phyloP scores from a whole-genome alignment of 1,140 invertebrate species.

The Formica selysi region DNA sequence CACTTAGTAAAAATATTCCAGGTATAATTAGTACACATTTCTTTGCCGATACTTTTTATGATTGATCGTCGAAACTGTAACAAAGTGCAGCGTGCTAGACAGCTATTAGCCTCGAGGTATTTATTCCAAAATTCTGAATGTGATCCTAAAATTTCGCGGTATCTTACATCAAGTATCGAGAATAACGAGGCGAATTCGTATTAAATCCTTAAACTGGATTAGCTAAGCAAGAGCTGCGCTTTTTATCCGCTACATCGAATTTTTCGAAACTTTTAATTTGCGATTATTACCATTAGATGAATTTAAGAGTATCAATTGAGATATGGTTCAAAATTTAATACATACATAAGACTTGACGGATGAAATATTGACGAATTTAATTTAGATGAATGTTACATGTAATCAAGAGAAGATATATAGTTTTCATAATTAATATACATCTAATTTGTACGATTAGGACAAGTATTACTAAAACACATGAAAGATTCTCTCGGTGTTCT shows the following conservation, averaged over 20 bases:
- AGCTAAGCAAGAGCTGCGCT: neutral
- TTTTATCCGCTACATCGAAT: neutral
- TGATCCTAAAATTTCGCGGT: slow-evolving; percentile 23
- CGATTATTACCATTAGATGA: neutral
- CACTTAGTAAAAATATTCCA: neutral
- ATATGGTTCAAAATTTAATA: neutral
- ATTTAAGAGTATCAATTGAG: neutral
- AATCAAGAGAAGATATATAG: neutral
- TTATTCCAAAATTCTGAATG: slow-evolving; percentile 28
- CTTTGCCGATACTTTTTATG: slow-evolving; percentile 21
- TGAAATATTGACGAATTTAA: neutral
- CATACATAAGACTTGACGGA: neutral
- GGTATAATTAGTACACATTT: neutral
- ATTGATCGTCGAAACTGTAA: slow-evolving; percentile 42
- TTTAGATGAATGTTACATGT: neutral
- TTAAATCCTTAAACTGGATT: slow-evolving; percentile 33
- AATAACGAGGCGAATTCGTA: slow-evolving; percentile 24
- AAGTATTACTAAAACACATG: too few species aligned
- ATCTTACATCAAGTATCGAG: neutral
- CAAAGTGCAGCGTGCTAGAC: slow-evolving; percentile 25
- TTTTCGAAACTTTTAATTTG: slow-evolving; percentile 5
- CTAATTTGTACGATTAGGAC: too few species aligned
- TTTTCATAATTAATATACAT: neutral
- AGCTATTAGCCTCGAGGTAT: slow-evolving; percentile 31
- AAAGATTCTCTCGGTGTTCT: too few species aligned